Evolutionary conservation across 2,797 vertebrate species (phyloP), one percentile per base, ranked within the genome.

Genomic region (Sitta carolinensis): DNA sequence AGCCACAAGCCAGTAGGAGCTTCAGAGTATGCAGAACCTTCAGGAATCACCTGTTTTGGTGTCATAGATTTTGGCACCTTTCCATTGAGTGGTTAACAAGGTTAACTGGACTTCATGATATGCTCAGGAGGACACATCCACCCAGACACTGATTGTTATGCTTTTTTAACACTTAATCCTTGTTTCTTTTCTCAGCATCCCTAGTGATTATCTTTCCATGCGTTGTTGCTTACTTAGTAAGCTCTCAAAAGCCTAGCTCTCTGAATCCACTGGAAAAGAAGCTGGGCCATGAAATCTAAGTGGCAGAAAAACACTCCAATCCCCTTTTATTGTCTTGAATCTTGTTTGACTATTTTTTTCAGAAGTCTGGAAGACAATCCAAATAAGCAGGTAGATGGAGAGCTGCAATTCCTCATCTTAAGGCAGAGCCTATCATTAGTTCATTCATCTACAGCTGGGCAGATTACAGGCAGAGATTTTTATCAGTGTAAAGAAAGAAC

Each of bases 121-220:
- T 9, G 12, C 67, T 95, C n/a, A 80, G 72, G 29, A 85, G 75
- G n/a, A 32, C 25, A 40, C 20, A 63, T 40, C 3, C 15, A 61
- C 16, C 5, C 10, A 38, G 59, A 16, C 15, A 54, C 6, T 0
- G 0, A 20, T 17, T 50, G 13, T 5, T 40, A 21, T 14, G 26
- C 20, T 29, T 61, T 82, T 36, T 7, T 7, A 70, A 69, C 10
- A 15, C 5, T 66, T 78, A 40, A 51, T 19, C 23, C 14, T 72
- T 2, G 0, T 79, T 79, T 66, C 51, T 58, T 62, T 84, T 50
- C 61, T 64, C 38, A 43, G 43, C 19, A 52, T 8, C 16, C 43
- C 38, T 38, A 43, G 25, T 13, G 38, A 52, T 52, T 63, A 32
- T n/a, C 15, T 48, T 73, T 11, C 5, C 5, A 15, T 12, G 16